Conservation (phyloP, 2,888 invertebrate species). For the Phania funesta region DNA sequence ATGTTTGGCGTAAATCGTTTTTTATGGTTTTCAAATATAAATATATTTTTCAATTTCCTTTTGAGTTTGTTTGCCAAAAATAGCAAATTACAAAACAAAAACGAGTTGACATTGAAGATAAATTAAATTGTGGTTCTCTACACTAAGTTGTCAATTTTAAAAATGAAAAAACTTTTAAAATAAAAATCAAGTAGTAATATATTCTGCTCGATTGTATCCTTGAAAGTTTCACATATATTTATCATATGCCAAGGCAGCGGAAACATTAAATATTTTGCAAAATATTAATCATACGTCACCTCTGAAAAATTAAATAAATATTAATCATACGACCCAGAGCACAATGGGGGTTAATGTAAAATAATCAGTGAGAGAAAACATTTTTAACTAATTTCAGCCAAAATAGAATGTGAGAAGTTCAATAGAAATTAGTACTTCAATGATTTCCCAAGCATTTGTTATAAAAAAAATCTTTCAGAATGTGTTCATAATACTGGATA, state of each 20-base stretch:
- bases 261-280: neutral
- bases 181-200: neutral
- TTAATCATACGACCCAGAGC: neutral
- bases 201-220: neutral
- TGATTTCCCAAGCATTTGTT: too few species aligned
- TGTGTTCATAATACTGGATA: too few species aligned
- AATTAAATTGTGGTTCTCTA: constrained; percentile 29
- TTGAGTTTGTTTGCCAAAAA: constrained; percentile 46
- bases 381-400: too few species aligned
- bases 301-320: neutral
- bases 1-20: constrained; percentile 45
- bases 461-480: too few species aligned
- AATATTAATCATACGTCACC: neutral
- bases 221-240: neutral
- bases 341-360: neutral
- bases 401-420: too few species aligned
- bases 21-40: constrained; percentile 39
- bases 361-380: too few species aligned
- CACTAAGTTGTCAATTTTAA: constrained; percentile 5
- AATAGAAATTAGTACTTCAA: too few species aligned
- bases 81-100: neutral
- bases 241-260: neutral
- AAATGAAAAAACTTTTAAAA: neutral
- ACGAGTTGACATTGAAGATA: constrained; percentile 31
- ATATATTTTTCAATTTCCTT: constrained; percentile 43